phyloP scores from a whole-genome alignment of 2,113 vertebrate species.

The Lasiurus borealis region DNA sequence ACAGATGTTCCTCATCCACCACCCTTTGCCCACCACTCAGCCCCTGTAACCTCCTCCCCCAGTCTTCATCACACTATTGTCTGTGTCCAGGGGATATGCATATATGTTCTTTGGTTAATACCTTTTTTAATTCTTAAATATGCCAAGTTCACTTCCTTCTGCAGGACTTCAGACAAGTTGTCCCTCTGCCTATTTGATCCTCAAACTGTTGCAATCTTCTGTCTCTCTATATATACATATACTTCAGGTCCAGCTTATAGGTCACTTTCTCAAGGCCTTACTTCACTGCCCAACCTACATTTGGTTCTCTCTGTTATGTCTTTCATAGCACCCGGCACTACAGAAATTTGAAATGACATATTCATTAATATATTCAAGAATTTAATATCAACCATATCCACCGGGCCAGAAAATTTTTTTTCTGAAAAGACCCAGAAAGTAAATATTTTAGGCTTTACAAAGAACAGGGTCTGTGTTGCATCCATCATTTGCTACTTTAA shows the following conservation, averaged over 20 bases:
- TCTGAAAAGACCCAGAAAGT: neutral
- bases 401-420: neutral
- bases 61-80: neutral
- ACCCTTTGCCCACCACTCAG: neutral
- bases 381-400: neutral
- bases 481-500: neutral
- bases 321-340: neutral
- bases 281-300: neutral
- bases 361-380: neutral
- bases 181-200: neutral
- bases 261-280: neutral
- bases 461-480: neutral
- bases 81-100: neutral
- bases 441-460: constrained; percentile 15
- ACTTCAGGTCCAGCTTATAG: neutral
- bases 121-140: neutral
- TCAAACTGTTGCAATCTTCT: neutral
- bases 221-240: neutral
- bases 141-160: neutral
- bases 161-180: neutral
- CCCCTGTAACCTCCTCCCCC: no score
- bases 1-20: neutral
- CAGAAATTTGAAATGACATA: neutral
- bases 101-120: neutral
- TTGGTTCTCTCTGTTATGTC: neutral